Conservation (phyloP, 2,113 vertebrate genomes). For the Phasianus colchicus region DNA sequence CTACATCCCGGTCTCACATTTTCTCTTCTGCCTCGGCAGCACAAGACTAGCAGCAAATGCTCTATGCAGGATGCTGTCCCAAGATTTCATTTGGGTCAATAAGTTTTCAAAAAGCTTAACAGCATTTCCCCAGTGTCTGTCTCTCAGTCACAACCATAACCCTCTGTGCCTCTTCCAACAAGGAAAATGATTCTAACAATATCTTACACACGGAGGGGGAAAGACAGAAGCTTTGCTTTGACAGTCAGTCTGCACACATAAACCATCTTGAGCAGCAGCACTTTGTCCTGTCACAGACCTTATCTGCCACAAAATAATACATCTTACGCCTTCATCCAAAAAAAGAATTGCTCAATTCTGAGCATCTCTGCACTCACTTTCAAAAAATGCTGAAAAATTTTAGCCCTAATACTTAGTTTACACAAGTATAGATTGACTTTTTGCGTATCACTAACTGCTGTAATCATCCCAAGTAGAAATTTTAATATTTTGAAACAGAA, state of each 20-base stretch:
- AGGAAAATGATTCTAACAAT: background rate
- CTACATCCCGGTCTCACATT: background rate
- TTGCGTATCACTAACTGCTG: background rate
- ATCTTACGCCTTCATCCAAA: background rate
- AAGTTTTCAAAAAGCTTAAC: background rate
- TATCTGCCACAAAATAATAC: background rate
- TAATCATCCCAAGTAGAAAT: background rate
- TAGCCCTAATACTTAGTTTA: background rate
- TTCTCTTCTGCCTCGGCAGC: background rate
- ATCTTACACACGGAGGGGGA: background rate
- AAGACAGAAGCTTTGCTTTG: background rate
- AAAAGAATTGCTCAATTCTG: background rate
- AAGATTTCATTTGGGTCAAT: background rate
- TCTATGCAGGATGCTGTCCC: rapidly evolving
- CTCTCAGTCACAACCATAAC: background rate
- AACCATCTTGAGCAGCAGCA: background rate
- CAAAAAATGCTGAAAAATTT: background rate
- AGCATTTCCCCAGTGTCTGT: background rate
- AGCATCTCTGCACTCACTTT: background rate
- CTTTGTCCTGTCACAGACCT: background rate
- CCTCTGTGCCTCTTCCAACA: background rate
- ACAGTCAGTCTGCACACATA: background rate
- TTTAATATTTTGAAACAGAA: background rate
- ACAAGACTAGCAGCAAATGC: background rate
- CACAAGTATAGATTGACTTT: background rate